phyloP scores from a whole-genome alignment of 2,797 vertebrate genomes.

The Eulemur albifrons region DNA sequence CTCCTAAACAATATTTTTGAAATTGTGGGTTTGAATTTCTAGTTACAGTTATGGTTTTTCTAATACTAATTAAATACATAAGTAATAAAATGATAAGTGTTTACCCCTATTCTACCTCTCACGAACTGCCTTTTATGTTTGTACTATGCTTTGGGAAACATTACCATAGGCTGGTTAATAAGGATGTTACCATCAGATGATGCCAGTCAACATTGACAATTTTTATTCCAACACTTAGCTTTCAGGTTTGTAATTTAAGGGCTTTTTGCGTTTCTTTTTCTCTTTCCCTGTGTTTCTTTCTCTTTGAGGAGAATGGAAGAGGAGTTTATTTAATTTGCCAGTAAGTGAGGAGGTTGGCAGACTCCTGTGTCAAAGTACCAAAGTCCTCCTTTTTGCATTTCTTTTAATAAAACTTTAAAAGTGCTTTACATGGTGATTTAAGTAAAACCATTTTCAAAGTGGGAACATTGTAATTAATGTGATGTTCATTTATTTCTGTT shows the following conservation, averaged over 20 bases:
- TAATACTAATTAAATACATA: not conserved
- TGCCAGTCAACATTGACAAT: not conserved
- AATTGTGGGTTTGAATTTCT: not conserved
- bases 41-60: not conserved
- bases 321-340: no score
- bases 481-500: not conserved
- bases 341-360: no score
- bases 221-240: not conserved
- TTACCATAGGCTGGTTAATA: not conserved
- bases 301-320: no score
- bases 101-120: not conserved
- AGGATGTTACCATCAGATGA: not conserved
- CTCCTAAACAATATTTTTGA: not conserved
- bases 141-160: not conserved
- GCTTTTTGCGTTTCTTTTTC: not conserved
- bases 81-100: not conserved
- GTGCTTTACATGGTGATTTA: slow-evolving; percentile 18
- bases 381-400: not conserved
- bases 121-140: slow-evolving; percentile 7
- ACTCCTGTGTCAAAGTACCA: no score
- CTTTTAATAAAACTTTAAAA: not conserved
- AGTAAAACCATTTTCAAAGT: not conserved
- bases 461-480: not conserved
- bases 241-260: not conserved
- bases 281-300: no score